Percentiles rank a stretch among this genome's conserved stretches.
These are phyloP conservation scores for Cryptophagus acutangulus DNA, from an alignment of 2,888 invertebrate species.

Conservation along the genomic window DNA sequence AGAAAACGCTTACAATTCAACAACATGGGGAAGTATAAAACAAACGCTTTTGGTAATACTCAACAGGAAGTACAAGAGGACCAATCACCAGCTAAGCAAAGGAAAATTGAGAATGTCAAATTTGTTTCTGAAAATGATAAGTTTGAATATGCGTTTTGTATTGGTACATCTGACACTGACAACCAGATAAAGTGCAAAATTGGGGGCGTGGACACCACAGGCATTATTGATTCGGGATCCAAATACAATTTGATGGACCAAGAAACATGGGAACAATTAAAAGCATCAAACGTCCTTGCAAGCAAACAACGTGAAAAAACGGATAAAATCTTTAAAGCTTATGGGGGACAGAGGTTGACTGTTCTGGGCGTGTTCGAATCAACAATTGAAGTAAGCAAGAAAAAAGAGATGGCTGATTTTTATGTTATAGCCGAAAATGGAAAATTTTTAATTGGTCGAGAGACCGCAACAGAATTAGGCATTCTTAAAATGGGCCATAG, in stretches of 20 bases:
- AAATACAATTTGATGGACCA: not conserved
- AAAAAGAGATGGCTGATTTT: not conserved
- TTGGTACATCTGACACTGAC: too few species aligned
- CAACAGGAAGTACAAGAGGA: too few species aligned
- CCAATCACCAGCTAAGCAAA: too few species aligned
- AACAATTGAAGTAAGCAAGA: not conserved
- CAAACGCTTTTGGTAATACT: too few species aligned
- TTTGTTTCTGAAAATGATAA: too few species aligned
- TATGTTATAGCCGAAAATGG: not conserved
- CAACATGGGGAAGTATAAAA: too few species aligned
- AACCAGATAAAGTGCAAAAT: not conserved
- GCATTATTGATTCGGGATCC: not conserved
- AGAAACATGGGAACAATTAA: not conserved
- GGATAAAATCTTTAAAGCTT: not conserved
- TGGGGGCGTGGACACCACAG: not conserved
- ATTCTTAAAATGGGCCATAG: slow-evolving; percentile 22
- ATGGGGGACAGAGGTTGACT: not conserved
- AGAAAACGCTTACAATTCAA: too few species aligned
- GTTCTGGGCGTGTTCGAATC: not conserved
- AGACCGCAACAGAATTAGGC: slow-evolving; percentile 19
- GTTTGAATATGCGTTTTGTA: too few species aligned
- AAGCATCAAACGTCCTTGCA: not conserved
- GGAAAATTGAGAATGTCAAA: too few species aligned
- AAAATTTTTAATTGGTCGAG: slow-evolving; percentile 15
- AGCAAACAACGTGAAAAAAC: not conserved